Evolutionary conservation across 1,140 invertebrate species (phyloP), one percentile per base, ranked within the genome.

Genomic region (Galleria mellonella): DNA sequence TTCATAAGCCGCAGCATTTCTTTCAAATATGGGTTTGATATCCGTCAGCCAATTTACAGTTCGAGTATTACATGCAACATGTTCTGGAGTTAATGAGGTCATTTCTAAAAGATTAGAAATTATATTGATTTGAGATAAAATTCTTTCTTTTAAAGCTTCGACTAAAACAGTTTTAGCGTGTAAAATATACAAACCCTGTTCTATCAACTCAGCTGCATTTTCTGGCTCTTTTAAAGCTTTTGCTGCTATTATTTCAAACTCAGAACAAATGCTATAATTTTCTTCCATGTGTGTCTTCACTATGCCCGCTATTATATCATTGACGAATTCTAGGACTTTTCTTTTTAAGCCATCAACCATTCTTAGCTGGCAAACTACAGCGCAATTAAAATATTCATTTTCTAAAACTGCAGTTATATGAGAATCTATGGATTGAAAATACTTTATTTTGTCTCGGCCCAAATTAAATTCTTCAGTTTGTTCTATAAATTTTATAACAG

Each of bases 1-100:
- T 83, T 97, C 95, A 66, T 92, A 92, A 50, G 93, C 89, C 27
- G 89, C 87, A 32, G 90, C 89, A 71, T 92, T 93, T 65, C 89
- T 88, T 12, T 93, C 90, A 53, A 94, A 89, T 32, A 94, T 90
- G 2, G 91, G 89, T 61, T 91, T 90, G 9, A 94, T 94, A 33
- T 90, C 88, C 42, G 87, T 86, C 6, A 93, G 63, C 93, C 93
- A 95, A 55, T 90, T 91, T 0, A 94, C 89, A 0, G 92, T 93
- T 39, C 69, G 81, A 9, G 90, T 89, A 62, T 92, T 93, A 0
- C 91, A 79, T 43, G 88, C 87, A 10, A 94, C 89, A 61, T 94
- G 92, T 30, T 91, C 90, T 35, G 85, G 66, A 10, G 87, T 87
- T 29, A 95, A 74, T 30, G 88, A 88, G 0, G 90, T 91, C 62